phyloP scores from a whole-genome alignment of 1,140 invertebrate genomes.

The Eriocheir sinensis region DNA sequence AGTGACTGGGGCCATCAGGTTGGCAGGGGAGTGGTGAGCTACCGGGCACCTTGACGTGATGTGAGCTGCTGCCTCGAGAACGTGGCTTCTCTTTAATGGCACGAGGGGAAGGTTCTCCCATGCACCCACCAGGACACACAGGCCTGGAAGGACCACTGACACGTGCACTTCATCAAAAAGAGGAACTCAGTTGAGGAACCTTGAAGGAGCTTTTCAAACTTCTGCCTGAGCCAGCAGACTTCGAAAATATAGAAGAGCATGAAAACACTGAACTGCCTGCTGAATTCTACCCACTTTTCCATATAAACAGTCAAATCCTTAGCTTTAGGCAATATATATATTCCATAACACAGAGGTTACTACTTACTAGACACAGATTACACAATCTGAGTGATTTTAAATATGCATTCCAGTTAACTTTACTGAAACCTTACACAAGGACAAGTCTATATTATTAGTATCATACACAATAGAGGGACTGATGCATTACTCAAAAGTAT shows the following conservation, averaged over 20 bases:
- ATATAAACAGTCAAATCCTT: slow-evolving; percentile 14
- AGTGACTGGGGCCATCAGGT: too few species aligned
- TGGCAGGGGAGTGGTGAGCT: too few species aligned
- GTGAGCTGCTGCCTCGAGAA: neutral
- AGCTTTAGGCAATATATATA: neutral
- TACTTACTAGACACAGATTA: neutral
- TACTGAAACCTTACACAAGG: neutral
- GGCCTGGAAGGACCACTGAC: neutral
- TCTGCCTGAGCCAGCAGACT: neutral
- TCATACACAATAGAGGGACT: neutral
- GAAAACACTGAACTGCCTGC: neutral
- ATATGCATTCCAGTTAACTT: neutral
- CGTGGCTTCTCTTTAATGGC: neutral
- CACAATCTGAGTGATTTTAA: neutral
- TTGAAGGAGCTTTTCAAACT: neutral
- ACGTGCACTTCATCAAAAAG: neutral
- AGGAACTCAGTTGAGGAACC: neutral
- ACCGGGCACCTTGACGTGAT: neutral
- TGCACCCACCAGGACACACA: neutral
- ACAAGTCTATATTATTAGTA: slow-evolving; percentile 14
- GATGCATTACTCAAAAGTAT: neutral
- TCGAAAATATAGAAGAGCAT: slow-evolving; percentile 16
- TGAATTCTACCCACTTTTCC: slow-evolving; percentile 24
- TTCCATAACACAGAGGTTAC: slow-evolving; percentile 13
- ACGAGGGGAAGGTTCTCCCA: neutral